These are phyloP conservation scores for Buceros bicornis DNA, from an alignment of 2,797 vertebrate genomes.

Conservation along the genomic window DNA sequence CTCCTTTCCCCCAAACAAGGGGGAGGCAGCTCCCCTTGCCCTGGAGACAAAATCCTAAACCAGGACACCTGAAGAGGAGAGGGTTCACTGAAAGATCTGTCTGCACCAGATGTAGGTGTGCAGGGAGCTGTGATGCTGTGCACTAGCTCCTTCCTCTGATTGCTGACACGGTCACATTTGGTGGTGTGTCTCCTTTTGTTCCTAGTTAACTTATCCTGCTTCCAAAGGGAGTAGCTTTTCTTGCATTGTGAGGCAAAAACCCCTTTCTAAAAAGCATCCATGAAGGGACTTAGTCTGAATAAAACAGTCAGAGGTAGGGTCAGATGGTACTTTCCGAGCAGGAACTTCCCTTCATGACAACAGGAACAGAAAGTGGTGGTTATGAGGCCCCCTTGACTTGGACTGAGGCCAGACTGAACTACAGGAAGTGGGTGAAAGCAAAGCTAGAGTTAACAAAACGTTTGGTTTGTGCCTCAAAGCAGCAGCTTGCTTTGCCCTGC, in stretches of 20 bases:
- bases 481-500: background rate
- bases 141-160: background rate
- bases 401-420: background rate
- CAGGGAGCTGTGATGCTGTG: fast-evolving
- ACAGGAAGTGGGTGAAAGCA: conserved; percentile 17
- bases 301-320: background rate
- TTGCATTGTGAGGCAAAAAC: background rate
- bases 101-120: background rate
- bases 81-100: background rate
- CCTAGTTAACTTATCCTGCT: background rate
- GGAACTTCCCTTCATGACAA: background rate
- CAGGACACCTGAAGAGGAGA: background rate
- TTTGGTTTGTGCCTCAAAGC: background rate
- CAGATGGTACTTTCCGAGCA: background rate
- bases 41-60: too few relatives aligned
- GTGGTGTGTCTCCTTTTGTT: background rate
- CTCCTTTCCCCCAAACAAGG: too few relatives aligned
- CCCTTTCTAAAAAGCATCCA: background rate
- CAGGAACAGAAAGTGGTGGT: conserved; percentile 30
- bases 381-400: background rate
- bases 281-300: background rate
- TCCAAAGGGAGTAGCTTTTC: background rate
- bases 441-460: background rate
- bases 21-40: too few relatives aligned
- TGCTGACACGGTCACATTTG: fast-evolving